Percentiles rank a stretch among this genome's conserved stretches.
phyloP scores from a whole-genome alignment of 2,888 invertebrate genomes.

The Lottia gigantea region DNA sequence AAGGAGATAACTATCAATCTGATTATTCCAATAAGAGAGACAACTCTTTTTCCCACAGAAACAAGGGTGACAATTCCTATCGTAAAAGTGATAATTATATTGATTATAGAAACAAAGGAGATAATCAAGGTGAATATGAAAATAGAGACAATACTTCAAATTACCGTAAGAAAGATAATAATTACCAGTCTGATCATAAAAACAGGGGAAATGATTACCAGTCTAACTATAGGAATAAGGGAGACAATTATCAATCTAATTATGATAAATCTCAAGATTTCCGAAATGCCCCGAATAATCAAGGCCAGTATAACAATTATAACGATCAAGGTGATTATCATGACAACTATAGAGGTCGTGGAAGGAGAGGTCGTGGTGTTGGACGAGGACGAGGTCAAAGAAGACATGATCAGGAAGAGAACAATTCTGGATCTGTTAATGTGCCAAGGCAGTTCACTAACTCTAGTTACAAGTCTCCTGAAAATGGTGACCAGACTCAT shows the following conservation, averaged over 20 bases:
- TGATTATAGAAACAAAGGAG: no score
- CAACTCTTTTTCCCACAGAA: no score
- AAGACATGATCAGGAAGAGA: conserved; percentile 15
- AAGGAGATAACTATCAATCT: conserved; percentile 9
- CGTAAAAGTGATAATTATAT: no score
- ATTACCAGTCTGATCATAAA: conserved; percentile 3
- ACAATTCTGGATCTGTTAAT: conserved; percentile 1
- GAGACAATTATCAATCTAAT: conserved; percentile 16
- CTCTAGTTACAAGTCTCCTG: conserved; percentile 19
- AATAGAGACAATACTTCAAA: no score
- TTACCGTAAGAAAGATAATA: not conserved
- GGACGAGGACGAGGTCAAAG: conserved; percentile 21
- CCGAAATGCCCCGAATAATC: conserved; percentile 14
- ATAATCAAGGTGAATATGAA: no score
- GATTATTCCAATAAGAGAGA: not conserved
- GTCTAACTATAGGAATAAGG: not conserved
- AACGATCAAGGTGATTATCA: conserved; percentile 6
- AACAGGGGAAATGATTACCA: conserved; percentile 5
- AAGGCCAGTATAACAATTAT: not conserved
- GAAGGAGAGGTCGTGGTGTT: conserved; percentile 22
- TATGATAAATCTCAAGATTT: conserved; percentile 22
- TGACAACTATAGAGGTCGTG: conserved; percentile 19
- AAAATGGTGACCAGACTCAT: conserved; percentile 14
- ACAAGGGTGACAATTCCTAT: no score
- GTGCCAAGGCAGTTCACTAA: conserved; percentile 28